A percentile compares a stretch with the other conserved stretches of the same genome.
Conservation (phyloP, 2,888 invertebrate genomes). For the Eristalis arbustorum region DNA sequence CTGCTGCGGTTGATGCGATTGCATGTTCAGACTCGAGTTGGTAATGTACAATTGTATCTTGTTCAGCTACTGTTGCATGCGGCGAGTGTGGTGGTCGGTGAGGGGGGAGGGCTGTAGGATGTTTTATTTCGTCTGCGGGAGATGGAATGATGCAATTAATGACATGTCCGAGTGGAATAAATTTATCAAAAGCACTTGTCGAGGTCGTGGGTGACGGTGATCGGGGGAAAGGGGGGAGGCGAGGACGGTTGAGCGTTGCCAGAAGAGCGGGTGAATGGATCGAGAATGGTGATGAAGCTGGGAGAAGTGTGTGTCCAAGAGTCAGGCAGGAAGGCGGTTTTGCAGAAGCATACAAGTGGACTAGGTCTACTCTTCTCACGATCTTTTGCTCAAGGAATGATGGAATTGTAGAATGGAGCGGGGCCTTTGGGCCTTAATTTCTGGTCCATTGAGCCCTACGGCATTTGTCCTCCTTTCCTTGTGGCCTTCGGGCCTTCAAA, state of each 20-base stretch:
- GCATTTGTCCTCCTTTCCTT: too few species aligned
- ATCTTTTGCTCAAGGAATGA: too few species aligned
- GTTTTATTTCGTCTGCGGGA: constrained; percentile 51
- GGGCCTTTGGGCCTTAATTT: too few species aligned
- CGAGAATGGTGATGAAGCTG: too few species aligned
- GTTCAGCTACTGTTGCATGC: constrained; percentile 53
- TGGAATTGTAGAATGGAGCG: too few species aligned
- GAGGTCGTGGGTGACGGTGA: neutral
- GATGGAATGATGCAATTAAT: constrained; percentile 68
- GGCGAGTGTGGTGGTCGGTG: neutral
- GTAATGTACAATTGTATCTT: constrained; percentile 49
- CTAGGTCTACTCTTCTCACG: too few species aligned
- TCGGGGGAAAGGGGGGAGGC: neutral
- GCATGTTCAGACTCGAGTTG: constrained; percentile 31
- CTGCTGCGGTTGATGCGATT: neutral
- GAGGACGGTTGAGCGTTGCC: constrained; percentile 13
- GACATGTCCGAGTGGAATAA: constrained; percentile 67
- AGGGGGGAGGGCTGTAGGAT: constrained; percentile 29
- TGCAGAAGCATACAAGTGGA: too few species aligned
- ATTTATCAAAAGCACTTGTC: constrained; percentile 69
- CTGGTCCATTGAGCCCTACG: too few species aligned
- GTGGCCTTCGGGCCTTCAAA: too few species aligned
- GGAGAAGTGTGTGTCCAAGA: too few species aligned
- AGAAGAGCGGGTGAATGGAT: neutral
- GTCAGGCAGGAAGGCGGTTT: too few species aligned